Conservation (phyloP, 2,888 invertebrate genomes). For the Drosophila histrio region DNA sequence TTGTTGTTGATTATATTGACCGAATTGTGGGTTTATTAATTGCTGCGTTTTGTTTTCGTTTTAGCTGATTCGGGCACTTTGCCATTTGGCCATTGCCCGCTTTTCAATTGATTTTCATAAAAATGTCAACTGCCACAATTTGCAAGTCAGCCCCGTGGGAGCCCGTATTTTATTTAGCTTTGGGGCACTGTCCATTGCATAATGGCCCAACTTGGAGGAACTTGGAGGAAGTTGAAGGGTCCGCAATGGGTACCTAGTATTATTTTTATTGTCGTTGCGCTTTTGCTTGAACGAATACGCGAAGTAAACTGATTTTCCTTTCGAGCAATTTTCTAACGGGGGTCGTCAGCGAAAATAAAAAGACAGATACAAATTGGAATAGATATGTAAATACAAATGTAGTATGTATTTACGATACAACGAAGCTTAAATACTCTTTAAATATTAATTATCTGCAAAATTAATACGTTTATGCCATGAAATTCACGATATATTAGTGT, state of each 20-base stretch:
- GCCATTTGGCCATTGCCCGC: slow-evolving; percentile 61
- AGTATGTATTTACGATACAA: not conserved
- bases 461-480: not conserved
- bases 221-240: not conserved
- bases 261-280: slow-evolving; percentile 15
- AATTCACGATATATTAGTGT: not conserved
- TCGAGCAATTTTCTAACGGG: slow-evolving; percentile 19
- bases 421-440: not conserved
- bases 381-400: not conserved
- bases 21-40: slow-evolving; percentile 73
- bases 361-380: slow-evolving; percentile 20
- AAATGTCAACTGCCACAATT: slow-evolving; percentile 27
- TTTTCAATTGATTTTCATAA: slow-evolving; percentile 58
- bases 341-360: slow-evolving; percentile 13
- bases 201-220: slow-evolving; percentile 6
- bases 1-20: slow-evolving; percentile 63
- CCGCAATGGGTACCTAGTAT: not conserved
- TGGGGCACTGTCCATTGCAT: slow-evolving; percentile 25
- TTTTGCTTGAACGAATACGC: slow-evolving; percentile 51
- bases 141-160: not conserved
- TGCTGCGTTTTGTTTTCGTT: slow-evolving; percentile 44
- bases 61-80: slow-evolving; percentile 53
- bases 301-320: slow-evolving; percentile 62
- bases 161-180: not conserved
- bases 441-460: not conserved